A percentile compares a stretch with the other conserved stretches of the same genome.
Conservation (phyloP, 1,140 invertebrate species). For the Cyclina sinensis region DNA sequence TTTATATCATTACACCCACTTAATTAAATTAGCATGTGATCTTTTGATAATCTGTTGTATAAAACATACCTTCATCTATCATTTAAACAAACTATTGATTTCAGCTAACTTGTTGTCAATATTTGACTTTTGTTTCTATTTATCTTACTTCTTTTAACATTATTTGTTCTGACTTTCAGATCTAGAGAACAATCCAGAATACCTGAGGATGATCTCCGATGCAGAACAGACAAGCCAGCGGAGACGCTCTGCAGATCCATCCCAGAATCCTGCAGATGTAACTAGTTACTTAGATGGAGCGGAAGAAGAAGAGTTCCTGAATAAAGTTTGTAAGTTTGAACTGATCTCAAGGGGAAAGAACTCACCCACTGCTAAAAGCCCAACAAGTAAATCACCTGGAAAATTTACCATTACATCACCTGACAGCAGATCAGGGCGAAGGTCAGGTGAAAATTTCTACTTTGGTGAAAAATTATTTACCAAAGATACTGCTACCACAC, state of each 20-base stretch:
- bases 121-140: no score
- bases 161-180: conserved; percentile 71
- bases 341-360: conserved; percentile 80
- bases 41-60: no score
- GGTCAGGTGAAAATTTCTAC: conserved; percentile 69
- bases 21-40: no score
- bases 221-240: conserved; percentile 70
- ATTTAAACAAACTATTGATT: no score
- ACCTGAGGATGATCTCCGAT: conserved; percentile 83
- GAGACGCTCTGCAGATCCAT: conserved; percentile 63
- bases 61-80: no score
- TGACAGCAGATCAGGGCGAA: conserved; percentile 55
- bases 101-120: no score
- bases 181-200: conserved; percentile 82
- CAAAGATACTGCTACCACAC: conserved; percentile 83
- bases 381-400: conserved; percentile 54
- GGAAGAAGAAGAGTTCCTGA: conserved; percentile 83
- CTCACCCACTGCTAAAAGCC: conserved; percentile 72
- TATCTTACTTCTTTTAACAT: no score
- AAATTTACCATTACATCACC: conserved; percentile 60
- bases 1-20: no score
- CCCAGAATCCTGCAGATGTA: conserved; percentile 63
- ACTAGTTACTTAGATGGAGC: conserved; percentile 72
- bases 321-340: conserved; percentile 86
- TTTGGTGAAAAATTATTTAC: conserved; percentile 86